Base-by-base conservation (phyloP, 2,888 invertebrate genomes). In the Drosophila percnosoma region DNA sequence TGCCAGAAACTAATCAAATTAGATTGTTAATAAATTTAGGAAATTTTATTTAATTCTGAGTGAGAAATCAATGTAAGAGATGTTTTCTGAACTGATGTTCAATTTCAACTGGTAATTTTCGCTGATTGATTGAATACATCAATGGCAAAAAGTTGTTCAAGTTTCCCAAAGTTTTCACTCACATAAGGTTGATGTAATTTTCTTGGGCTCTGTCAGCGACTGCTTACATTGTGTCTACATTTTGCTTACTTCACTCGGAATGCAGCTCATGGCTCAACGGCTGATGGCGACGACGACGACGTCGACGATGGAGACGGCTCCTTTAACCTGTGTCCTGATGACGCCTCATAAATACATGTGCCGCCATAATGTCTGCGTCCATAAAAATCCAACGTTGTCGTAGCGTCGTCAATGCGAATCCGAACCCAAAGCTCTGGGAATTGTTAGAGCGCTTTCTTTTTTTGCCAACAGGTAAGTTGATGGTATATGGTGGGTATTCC, bases 321-420 rank as follows among this genome's bases (percentile, higher is more conserved):
- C 29, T 36, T 48, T 45, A 64, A 75, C 67, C 58, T 71, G 66
- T 60, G 63, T 71, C 62, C 58, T 68, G 65, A 73, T 70, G 79
- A 65, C 57, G 73, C 60, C 59, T 48, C 79, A 76, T 79, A 79
- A 79, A 79, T 69, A 73, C 38, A 73, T 78, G 64, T 65, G 73
- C 62, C 68, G 73, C 67, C 78, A 73, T 79, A 76, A 79, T 79
- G 78, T 73, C 69, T 65, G 60, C 58, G 70, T 60, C 68, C 76
- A 79, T 79, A 79, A 79, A 79, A 73, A 75, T 58, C 59, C 73
- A 24, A 52, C 59, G 65, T 42, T 67, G 66, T 67, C 59, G 74
- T 62, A 70, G 74, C 68, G 61, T 75, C 68, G 61, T 73, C 75
- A 76, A 73, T 67, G 64, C 63, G 57, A 65, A 58, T 60, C 61